phyloP scores from a whole-genome alignment of 1,140 invertebrate species.

The Argopecten irradians region DNA sequence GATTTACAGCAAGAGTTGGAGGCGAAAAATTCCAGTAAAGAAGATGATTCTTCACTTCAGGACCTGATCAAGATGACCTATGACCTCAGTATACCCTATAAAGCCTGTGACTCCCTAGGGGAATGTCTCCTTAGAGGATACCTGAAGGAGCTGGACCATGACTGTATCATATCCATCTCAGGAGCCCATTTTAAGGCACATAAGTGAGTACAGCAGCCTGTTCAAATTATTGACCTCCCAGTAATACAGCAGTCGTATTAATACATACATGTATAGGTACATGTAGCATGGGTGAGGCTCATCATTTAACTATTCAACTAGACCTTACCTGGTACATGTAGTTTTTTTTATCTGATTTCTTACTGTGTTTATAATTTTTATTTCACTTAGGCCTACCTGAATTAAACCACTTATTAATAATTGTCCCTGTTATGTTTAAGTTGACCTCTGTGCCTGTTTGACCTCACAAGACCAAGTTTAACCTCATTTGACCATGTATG shows the following conservation, averaged over 20 bases:
- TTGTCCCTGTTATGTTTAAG: too few relatives aligned
- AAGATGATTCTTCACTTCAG: constrained; percentile 25
- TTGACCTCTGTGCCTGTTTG: neutral
- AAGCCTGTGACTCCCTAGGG: constrained; percentile 84
- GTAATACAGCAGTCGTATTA: neutral
- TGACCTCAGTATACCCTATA: constrained; percentile 57
- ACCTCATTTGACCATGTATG: neutral
- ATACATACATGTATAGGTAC: neutral
- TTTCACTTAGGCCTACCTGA: too few relatives aligned
- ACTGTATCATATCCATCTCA: constrained; percentile 85
- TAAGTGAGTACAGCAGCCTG: constrained; percentile 78
- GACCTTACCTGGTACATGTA: too few relatives aligned
- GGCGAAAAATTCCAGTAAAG: neutral
- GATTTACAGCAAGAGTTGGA: neutral
- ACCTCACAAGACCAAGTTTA: neutral
- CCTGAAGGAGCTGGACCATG: constrained; percentile 90
- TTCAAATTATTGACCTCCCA: neutral
- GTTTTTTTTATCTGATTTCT: too few relatives aligned
- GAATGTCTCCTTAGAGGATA: constrained; percentile 93
- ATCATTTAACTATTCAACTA: neutral
- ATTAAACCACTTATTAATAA: too few relatives aligned
- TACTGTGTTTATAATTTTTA: too few relatives aligned
- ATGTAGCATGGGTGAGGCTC: neutral
- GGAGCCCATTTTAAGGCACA: constrained; percentile 89
- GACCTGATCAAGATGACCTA: constrained; percentile 49